Evolutionary conservation across 2,797 vertebrate species (phyloP).

Genomic region (Avahi laniger): DNA sequence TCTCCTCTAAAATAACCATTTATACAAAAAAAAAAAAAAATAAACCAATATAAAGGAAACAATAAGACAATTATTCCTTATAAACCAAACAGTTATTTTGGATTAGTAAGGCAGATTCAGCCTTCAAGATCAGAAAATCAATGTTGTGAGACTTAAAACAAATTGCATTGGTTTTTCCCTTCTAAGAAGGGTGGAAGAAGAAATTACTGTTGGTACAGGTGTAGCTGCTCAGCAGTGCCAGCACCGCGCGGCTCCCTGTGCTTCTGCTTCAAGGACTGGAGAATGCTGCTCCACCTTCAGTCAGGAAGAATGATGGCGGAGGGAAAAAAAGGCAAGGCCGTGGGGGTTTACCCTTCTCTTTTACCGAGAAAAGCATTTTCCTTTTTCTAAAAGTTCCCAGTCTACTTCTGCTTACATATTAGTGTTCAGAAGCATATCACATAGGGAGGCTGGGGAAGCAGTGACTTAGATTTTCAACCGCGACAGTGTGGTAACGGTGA

Average conservation of each 20-base stretch:
- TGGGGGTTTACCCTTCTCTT: neutral
- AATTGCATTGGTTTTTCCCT: neutral
- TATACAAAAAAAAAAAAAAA: neutral
- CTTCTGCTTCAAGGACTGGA: neutral
- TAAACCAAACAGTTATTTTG: neutral
- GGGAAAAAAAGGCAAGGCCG: fast-evolving
- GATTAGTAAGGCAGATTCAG: neutral
- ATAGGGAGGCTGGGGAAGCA: fast-evolving
- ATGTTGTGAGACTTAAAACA: neutral
- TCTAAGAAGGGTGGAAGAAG: neutral
- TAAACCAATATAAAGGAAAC: neutral
- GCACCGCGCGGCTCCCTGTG: neutral
- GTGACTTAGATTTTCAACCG: neutral
- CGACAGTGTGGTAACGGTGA: neutral
- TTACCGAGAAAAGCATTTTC: neutral
- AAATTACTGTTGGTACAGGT: neutral
- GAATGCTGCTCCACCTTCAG: neutral
- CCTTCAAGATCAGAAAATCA: neutral
- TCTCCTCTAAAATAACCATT: neutral
- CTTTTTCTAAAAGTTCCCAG: neutral
- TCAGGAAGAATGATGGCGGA: neutral
- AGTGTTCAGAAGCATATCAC: neutral
- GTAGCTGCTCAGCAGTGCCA: neutral
- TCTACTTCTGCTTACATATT: neutral
- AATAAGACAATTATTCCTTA: neutral